Evolutionary conservation across 2,888 invertebrate genomes (phyloP).

Genomic region (Onthophagus sagittarius): DNA sequence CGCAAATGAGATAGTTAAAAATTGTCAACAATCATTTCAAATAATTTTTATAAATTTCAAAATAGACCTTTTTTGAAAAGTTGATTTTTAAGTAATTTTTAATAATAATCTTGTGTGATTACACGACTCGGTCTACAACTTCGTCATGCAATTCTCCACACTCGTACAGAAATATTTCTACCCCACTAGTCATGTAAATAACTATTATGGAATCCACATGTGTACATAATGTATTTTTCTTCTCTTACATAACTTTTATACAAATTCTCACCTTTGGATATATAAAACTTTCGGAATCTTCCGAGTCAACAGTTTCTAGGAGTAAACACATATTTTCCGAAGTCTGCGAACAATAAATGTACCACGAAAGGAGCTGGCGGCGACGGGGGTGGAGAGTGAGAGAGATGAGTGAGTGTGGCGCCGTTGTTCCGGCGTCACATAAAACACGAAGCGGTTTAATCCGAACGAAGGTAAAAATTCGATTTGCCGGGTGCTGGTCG

Average conservation of each 20-base stretch:
- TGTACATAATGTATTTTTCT: too few relatives aligned
- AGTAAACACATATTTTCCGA: conserved; percentile 5
- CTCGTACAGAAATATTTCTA: too few relatives aligned
- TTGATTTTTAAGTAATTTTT: too few relatives aligned
- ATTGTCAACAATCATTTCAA: too few relatives aligned
- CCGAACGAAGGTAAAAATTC: neutral
- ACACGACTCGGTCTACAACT: too few relatives aligned
- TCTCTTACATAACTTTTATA: neutral
- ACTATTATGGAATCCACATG: too few relatives aligned
- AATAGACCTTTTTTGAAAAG: too few relatives aligned
- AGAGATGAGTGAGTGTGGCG: conserved; percentile 2
- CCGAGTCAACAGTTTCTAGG: neutral
- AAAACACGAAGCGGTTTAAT: conserved; percentile 7
- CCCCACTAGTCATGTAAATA: too few relatives aligned
- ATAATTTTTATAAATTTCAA: too few relatives aligned
- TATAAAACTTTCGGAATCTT: neutral
- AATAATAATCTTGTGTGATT: too few relatives aligned
- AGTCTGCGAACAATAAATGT: neutral
- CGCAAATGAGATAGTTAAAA: too few relatives aligned
- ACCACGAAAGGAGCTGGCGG: neutral
- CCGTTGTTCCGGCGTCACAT: neutral
- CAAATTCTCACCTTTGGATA: neutral
- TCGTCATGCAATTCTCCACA: too few relatives aligned
- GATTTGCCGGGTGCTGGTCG: conserved; percentile 1
- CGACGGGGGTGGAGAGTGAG: neutral